Evolutionary conservation across 2,888 invertebrate species (phyloP), one percentile per base, ranked within the genome.

Genomic region (Stictocephala bisonia): DNA sequence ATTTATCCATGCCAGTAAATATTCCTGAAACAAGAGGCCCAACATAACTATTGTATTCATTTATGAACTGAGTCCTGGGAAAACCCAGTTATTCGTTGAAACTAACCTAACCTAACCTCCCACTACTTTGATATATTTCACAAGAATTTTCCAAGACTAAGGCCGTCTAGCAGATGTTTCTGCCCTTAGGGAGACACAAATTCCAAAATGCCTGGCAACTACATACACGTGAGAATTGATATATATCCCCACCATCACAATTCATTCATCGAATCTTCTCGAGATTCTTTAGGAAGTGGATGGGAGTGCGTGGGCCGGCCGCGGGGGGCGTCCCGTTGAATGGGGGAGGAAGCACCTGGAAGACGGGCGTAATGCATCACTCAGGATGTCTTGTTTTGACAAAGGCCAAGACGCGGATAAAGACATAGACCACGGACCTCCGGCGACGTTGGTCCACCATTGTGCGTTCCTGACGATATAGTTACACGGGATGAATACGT

Each of bases 331-430:
- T 35, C 51, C 13, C 11, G 58, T 4, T 40, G 44, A 64, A 41
- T 40, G 64, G 44, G 44, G 44, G 26, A 29, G 27, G 41, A 60
- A 22, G 64, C 64, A 64, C 44, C 64, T 64, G 64, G 60, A 60
- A 13, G 13, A 56, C 29, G 35, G 2, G 22, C 11, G 27, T 44
- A 27, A 64, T 64, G 27, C 64, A 64, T 64, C 64, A 64, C 64
- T 64, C 64, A 41, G 64, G 44, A 64, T 64, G 64, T 64, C 64
- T 64, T 64, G 64, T 64, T 64, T 64, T 64, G 64, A 64, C 64
- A 64, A 64, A 64, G 27, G 3, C 64, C 44, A 11, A n/a, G 26
- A 24, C 40, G 24, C 26, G 64, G 64, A 64, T 64, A 64, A 64
- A 64, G 64, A 64, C 64, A 64, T 44, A 64, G 64, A 60, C 60